These are phyloP conservation scores for Corapipo altera DNA, from an alignment of 2,113 vertebrate genomes.

Conservation along the genomic window DNA sequence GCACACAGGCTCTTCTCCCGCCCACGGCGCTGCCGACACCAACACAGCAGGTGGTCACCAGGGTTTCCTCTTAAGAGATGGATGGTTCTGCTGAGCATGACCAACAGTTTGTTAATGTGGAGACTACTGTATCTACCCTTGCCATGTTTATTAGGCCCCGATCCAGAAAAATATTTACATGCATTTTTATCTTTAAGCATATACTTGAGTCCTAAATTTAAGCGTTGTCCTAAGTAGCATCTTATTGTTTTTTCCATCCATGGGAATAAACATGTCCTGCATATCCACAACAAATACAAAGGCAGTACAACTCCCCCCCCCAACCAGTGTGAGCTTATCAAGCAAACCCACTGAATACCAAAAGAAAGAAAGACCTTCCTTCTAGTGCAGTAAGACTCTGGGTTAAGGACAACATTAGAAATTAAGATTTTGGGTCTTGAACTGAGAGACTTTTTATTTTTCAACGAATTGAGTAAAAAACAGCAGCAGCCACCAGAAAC, in stretches of 20 bases:
- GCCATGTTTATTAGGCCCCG: not conserved
- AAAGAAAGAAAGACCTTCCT: not conserved
- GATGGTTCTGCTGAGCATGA: not conserved
- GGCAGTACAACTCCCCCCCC: not conserved
- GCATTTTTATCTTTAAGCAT: constrained; percentile 41
- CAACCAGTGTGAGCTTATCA: too few species aligned
- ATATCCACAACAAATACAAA: not conserved
- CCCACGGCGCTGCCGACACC: not conserved
- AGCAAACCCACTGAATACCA: not conserved
- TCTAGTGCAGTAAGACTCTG: constrained; percentile 58
- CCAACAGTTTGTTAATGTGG: not conserved
- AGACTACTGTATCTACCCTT: not conserved
- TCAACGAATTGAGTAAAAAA: constrained; percentile 55
- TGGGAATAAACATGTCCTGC: not conserved
- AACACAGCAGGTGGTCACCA: not conserved
- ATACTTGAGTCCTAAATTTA: constrained; percentile 48
- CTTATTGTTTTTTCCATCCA: not conserved
- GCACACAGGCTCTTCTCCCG: not conserved
- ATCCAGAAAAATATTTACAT: constrained; percentile 51
- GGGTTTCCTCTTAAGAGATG: not conserved
- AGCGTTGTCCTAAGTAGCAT: constrained; percentile 29
- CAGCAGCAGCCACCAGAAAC: constrained; percentile 43
- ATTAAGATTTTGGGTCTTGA: constrained; percentile 63
- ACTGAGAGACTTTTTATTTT: constrained; percentile 69
- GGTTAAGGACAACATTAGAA: constrained; percentile 61